Base-by-base conservation (phyloP, 35 echinoderm and acorn worm genomes). In the Chiridota heheva region DNA sequence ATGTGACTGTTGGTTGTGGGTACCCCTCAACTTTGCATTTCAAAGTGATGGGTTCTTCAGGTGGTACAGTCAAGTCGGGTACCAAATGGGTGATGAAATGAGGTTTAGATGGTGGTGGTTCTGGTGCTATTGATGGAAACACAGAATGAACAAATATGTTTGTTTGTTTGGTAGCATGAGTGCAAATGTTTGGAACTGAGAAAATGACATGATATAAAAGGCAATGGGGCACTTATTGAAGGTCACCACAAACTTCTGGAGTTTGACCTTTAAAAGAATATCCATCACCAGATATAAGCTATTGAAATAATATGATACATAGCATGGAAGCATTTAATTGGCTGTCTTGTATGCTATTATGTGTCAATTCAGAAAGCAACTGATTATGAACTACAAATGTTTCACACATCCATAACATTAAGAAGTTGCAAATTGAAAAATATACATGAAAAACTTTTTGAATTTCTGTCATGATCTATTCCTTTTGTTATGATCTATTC, bases 221-320 rank as follows among this genome's bases (percentile, higher is more conserved):
- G 15, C 15, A 17, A 55, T 55, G 49, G 15, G 49, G 49, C 13
- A 69, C 65, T 69, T 32, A 39, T 69, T 5, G 65, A 69, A 6
- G 42, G 22, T 39, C 65, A 20, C 65, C 65, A 69, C 65, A 32
- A 69, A 39, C 65, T 3, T 69, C 65, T 58, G 75, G 34, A 36
- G 40, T 41, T 58, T 62, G 40, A 48, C 75, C 61, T 36, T 69
- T 60, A 44, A 96, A 45, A 13, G 77, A 67, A 16, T 72, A 49
- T 49, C 77, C 80, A 56, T 86, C 92, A 58, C 87, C 87, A 70
- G 70, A 92, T n/a, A n/a, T n/a, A n/a, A n/a, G n/a, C n/a, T n/a
- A n/a, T n/a, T n/a, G n/a, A n/a, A n/a, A n/a, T n/a, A n/a, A n/a
- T 36, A n/a, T n/a, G n/a, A n/a, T n/a, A n/a, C n/a, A n/a, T n/a